Base-by-base conservation (phyloP, 53 echinoderm and acorn worm genomes). In the Temnopleurus reevesii region DNA sequence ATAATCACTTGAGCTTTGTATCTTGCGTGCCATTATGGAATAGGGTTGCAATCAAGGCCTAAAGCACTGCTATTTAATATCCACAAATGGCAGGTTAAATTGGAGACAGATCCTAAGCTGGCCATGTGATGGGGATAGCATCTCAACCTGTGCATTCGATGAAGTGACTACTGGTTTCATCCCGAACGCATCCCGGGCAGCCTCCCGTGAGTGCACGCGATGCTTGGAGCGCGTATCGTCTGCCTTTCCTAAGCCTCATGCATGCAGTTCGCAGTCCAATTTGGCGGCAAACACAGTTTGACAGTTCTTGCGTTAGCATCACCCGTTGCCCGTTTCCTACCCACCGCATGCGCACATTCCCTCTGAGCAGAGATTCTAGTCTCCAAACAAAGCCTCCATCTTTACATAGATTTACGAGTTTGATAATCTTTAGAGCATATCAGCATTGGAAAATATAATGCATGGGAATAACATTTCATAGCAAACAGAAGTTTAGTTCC, bases 221-320 rank as follows among this genome's bases (percentile, higher is more conserved):
- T 60, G 60, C 17, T 44, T 21, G 36, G 86, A 27, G 44, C 33
- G 59, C 45, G 15, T 35, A 58, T 58, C 58, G 86, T 85, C 86
- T 60, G 59, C 86, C 59, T 12, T 44, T 53, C 58, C 59, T 45
- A 43, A n/a, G n/a, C n/a, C n/a, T n/a, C n/a, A n/a, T n/a, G n/a
- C n/a, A n/a, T n/a, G n/a, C n/a, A 60, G 46, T 60, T 60, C 63
- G 36, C 25, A 85, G 61, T 61, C 86, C 86, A 85, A 85, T 85
- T 85, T 85, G 86, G 86, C 86, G 86, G 60, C 86, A 87, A 87
- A 87, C 88, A 87, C 88, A 54, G 13, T 87, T 65, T 65, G 88
- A 66, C 88, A 87, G 88, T 87, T 87, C 88, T 87, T 87, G 88
- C 66, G 47, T 87, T 87, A 87, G 45, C 88, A 7, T 60, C 86